A percentile compares a stretch with the other conserved stretches of the same genome.
Conservation (phyloP, 2,113 vertebrate genomes). For the Takifugu flavidus region DNA sequence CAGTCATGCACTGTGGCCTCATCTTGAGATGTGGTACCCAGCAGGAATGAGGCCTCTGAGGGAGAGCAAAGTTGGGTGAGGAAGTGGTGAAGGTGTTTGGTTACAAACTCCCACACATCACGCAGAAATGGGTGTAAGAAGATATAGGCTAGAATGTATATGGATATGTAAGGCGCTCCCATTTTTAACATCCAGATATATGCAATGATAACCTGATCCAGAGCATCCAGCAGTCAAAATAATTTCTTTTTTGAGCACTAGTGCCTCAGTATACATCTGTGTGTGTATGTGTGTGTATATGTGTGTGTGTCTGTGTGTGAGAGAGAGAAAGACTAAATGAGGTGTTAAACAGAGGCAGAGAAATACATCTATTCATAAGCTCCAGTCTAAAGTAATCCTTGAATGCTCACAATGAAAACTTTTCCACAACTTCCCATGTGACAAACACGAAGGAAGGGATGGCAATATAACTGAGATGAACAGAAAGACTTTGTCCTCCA, state of each 20-base stretch:
- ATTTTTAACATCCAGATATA: neutral
- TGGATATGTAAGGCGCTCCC: slow-evolving; percentile 1
- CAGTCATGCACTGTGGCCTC: neutral
- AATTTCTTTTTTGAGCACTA: too few species aligned
- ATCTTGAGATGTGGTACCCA: slow-evolving; percentile 20
- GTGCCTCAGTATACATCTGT: too few species aligned
- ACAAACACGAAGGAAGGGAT: too few species aligned
- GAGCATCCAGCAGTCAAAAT: too few species aligned
- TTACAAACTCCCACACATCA: slow-evolving; percentile 31
- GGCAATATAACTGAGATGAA: neutral
- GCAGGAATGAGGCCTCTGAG: slow-evolving; percentile 43
- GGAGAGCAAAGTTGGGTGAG: slow-evolving; percentile 60
- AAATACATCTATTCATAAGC: neutral
- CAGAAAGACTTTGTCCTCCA: too few species aligned
- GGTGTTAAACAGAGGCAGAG: neutral
- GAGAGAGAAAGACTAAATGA: too few species aligned
- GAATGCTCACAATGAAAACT: too few species aligned
- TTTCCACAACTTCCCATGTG: too few species aligned
- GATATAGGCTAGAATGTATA: neutral
- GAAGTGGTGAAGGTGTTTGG: slow-evolving; percentile 52
- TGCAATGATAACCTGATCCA: too few species aligned
- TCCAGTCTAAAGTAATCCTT: neutral
- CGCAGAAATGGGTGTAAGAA: slow-evolving; percentile 35
- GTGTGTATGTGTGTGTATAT: too few species aligned
- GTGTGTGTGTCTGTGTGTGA: too few species aligned